A percentile compares a stretch with the other conserved stretches of the same genome.
Conservation (phyloP, 1,140 invertebrate species). For the Eulimnadia texana region DNA sequence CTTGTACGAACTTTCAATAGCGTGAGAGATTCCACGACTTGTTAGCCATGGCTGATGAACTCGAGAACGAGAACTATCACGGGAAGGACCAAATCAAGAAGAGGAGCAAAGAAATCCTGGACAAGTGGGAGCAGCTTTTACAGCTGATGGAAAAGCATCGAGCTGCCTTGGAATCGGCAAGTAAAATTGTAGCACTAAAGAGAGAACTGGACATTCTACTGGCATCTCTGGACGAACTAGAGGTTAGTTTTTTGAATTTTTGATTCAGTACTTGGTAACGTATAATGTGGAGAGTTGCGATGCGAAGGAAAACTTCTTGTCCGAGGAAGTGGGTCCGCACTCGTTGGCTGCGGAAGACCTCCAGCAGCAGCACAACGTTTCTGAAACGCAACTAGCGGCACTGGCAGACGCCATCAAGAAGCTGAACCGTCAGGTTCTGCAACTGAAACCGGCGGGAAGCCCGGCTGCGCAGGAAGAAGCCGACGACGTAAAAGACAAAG, state of each 20-base stretch:
- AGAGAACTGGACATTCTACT: conserved; percentile 83
- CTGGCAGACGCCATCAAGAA: conserved; percentile 65
- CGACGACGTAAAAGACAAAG: conserved; percentile 45
- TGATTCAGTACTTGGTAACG: neutral
- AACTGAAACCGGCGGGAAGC: conserved; percentile 28
- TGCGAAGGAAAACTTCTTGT: conserved; percentile 54
- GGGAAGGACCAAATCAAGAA: conserved; percentile 64
- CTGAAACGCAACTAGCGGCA: conserved; percentile 70
- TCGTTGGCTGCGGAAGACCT: conserved; percentile 83
- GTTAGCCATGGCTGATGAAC: conserved; percentile 75
- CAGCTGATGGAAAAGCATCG: conserved; percentile 73
- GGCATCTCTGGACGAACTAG: conserved; percentile 62
- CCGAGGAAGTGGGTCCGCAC: conserved; percentile 79
- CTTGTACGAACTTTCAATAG: too few species aligned
- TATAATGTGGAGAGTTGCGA: conserved; percentile 19
- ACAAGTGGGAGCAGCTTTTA: conserved; percentile 74
- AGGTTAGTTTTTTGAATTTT: conserved; percentile 32
- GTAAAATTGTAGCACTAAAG: conserved; percentile 65
- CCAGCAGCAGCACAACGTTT: conserved; percentile 78
- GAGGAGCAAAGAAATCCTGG: conserved; percentile 71
- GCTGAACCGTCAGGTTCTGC: conserved; percentile 49
- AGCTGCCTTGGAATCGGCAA: conserved; percentile 55
- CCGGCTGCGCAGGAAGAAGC: conserved; percentile 41
- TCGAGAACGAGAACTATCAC: conserved; percentile 84
- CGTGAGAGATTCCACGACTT: conserved; percentile 89